Evolutionary conservation across 2,888 invertebrate species (phyloP).

Genomic region (Coenonympha arcania): DNA sequence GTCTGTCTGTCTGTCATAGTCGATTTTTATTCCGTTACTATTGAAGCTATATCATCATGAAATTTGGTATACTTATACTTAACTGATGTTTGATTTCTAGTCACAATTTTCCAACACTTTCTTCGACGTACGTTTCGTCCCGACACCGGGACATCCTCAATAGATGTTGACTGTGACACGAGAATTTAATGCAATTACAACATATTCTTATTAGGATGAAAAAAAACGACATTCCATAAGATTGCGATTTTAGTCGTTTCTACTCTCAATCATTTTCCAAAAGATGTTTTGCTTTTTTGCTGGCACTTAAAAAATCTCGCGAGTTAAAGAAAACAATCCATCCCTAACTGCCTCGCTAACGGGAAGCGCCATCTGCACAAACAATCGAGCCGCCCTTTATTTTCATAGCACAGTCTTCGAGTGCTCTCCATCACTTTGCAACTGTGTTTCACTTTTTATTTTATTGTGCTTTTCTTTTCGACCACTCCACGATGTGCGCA

Average conservation of each 20-base stretch:
- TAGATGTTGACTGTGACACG: no score
- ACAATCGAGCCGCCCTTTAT: slow-evolving; percentile 20
- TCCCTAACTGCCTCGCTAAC: background rate
- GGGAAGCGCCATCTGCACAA: slow-evolving; percentile 12
- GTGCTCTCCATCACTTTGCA: slow-evolving; percentile 25
- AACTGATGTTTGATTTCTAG: no score
- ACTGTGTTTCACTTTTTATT: slow-evolving; percentile 24
- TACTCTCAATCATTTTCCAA: background rate
- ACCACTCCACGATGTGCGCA: background rate
- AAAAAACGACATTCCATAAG: no score
- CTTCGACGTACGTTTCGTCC: no score
- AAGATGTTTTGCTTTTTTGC: slow-evolving; percentile 4
- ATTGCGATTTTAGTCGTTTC: background rate
- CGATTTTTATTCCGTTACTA: no score
- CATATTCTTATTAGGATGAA: no score
- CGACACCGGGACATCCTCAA: no score
- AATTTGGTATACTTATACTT: no score
- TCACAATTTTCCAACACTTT: no score
- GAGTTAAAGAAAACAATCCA: slow-evolving; percentile 4
- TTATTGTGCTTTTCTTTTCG: background rate
- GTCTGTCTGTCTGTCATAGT: no score
- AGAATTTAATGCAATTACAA: no score
- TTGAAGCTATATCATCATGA: no score
- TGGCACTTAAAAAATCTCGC: background rate
- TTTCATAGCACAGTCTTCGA: slow-evolving; percentile 24